These are phyloP conservation scores for Chrysotoxum bicinctum DNA, from an alignment of 2,888 invertebrate species.

Conservation along the genomic window DNA sequence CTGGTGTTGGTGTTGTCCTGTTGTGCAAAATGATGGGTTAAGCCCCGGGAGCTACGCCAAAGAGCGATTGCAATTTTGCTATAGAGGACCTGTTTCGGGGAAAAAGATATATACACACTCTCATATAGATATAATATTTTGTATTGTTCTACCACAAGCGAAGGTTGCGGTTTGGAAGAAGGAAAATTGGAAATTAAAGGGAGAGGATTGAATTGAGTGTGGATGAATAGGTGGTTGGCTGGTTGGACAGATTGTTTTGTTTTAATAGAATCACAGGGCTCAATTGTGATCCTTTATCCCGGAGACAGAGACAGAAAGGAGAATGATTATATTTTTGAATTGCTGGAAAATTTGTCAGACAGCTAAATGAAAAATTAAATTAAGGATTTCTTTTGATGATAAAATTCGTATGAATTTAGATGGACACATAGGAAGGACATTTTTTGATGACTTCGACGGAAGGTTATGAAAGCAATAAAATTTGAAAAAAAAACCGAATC, in stretches of 20 bases:
- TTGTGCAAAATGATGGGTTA: constrained; percentile 83
- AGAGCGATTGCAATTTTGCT: constrained; percentile 91
- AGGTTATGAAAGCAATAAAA: not conserved
- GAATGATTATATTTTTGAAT: not conserved
- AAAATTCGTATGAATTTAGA: not conserved
- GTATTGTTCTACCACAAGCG: not conserved
- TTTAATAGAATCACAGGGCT: constrained; percentile 15
- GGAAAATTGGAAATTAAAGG: constrained; percentile 38
- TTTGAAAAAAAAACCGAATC: not conserved
- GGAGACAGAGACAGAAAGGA: not conserved
- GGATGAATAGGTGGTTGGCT: not conserved
- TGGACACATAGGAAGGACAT: not conserved
- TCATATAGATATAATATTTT: not conserved
- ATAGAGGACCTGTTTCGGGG: constrained; percentile 86
- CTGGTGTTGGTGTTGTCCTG: constrained; percentile 78
- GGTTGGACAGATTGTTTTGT: not conserved
- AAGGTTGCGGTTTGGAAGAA: not conserved
- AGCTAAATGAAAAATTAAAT: constrained; percentile 48
- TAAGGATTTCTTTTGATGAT: constrained; percentile 22
- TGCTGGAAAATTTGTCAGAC: not conserved
- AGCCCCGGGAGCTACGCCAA: constrained; percentile 89
- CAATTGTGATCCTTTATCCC: not conserved
- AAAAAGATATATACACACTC: not conserved
- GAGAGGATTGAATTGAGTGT: constrained; percentile 9
- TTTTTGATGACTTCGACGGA: not conserved